Conservation (phyloP, 2,113 vertebrate species). For the Sapayoa aenigma region DNA sequence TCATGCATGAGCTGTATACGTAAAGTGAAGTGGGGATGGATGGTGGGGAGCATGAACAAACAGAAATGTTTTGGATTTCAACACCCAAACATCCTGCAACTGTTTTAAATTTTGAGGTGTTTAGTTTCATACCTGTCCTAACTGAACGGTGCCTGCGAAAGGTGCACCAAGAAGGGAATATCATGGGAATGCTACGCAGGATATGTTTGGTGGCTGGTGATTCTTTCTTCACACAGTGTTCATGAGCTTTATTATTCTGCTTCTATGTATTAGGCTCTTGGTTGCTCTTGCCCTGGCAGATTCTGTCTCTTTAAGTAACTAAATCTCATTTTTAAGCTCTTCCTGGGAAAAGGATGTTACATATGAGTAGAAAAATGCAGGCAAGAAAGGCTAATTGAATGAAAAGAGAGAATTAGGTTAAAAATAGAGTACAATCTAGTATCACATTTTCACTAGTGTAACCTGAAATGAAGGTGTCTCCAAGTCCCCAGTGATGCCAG, state of each 20-base stretch:
- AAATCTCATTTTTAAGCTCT: conserved; percentile 60
- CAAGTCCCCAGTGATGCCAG: conserved; percentile 72
- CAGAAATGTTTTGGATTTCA: conserved; percentile 4
- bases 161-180: neutral
- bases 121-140: neutral
- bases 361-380: conserved; percentile 68
- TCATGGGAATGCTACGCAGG: neutral
- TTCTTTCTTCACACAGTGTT: rapidly evolving
- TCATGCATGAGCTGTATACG: conserved; percentile 5
- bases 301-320: conserved; percentile 56
- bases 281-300: conserved; percentile 29
- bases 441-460: conserved; percentile 73
- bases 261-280: conserved; percentile 35
- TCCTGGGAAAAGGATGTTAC: conserved; percentile 59
- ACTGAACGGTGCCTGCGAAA: neutral
- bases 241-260: neutral
- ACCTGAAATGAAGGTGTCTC: conserved; percentile 80
- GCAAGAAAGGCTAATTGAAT: conserved; percentile 78
- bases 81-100: neutral
- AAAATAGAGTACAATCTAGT: conserved; percentile 75
- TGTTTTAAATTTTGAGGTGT: neutral
- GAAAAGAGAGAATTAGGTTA: conserved; percentile 77
- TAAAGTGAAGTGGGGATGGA: neutral
- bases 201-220: neutral
- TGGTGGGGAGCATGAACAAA: neutral